These are phyloP conservation scores for Choristoneura fumiferana DNA, from an alignment of 1,140 invertebrate genomes.

Conservation along the genomic window DNA sequence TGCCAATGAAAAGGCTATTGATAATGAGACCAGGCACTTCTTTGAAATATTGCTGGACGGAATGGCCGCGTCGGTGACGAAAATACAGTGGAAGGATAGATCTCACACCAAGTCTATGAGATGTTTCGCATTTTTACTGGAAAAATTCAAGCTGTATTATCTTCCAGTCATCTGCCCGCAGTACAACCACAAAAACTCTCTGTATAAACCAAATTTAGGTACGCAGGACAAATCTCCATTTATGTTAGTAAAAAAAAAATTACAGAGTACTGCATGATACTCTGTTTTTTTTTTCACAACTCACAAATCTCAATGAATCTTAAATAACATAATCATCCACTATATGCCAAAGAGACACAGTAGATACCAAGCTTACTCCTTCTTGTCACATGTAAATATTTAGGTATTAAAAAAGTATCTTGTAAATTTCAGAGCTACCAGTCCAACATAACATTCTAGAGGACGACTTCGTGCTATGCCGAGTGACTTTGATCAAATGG, in stretches of 20 bases:
- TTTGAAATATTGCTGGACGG: slow-evolving; percentile 93
- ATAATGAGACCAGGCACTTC: slow-evolving; percentile 92
- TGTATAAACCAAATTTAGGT: slow-evolving; percentile 94
- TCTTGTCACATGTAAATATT: no score
- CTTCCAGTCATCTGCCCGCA: slow-evolving; percentile 94
- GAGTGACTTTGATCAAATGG: slow-evolving; percentile 94
- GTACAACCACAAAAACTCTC: slow-evolving; percentile 89
- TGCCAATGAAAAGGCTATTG: slow-evolving; percentile 91
- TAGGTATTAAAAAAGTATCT: no score
- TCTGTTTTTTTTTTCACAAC: no score
- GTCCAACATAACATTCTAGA: slow-evolving; percentile 79
- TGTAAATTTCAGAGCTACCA: slow-evolving; percentile 77
- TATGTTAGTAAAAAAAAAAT: no score
- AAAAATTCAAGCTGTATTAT: slow-evolving; percentile 95
- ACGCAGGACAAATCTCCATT: slow-evolving; percentile 31
- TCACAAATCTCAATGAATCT: no score
- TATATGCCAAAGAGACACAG: no score
- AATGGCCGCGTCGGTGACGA: slow-evolving; percentile 93
- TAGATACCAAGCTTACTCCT: no score
- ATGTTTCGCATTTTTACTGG: slow-evolving; percentile 94
- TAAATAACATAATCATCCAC: no score
- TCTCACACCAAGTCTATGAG: slow-evolving; percentile 85
- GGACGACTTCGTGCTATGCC: slow-evolving; percentile 85
- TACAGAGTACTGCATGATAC: no score
- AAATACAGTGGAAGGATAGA: slow-evolving; percentile 95